A percentile compares a stretch with the other conserved stretches of the same genome.
Conservation (phyloP, 2,888 invertebrate species). For the Pycnomerus fuliginosus region DNA sequence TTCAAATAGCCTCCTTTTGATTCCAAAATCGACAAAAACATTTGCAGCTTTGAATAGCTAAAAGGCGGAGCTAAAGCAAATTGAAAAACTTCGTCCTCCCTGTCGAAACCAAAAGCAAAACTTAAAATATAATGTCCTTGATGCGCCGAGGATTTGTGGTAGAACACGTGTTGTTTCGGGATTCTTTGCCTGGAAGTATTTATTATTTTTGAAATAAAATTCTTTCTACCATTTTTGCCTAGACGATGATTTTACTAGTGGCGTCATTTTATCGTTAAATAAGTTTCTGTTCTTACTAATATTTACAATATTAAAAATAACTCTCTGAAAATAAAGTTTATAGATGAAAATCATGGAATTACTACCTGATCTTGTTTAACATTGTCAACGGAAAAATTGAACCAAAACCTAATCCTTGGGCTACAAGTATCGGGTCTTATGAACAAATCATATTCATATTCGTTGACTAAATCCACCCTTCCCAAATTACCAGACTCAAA, state of each 20-base stretch:
- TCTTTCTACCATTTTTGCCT: conserved; percentile 84
- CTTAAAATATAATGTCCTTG: conserved; percentile 90
- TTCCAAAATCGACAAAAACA: conserved; percentile 76
- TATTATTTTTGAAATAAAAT: conserved; percentile 2
- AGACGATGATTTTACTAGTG: conserved; percentile 88
- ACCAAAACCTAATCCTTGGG: conserved; percentile 92
- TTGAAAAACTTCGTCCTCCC: conserved; percentile 92
- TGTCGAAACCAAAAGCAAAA: conserved; percentile 92
- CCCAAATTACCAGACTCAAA: conserved; percentile 97
- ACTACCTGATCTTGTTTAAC: conserved; percentile 84
- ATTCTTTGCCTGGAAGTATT: conserved; percentile 66
- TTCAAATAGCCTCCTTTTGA: conserved; percentile 57
- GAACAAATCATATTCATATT: conserved; percentile 94
- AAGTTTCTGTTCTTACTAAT: conserved; percentile 89
- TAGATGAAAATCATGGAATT: too few species aligned
- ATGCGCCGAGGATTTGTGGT: conserved; percentile 87
- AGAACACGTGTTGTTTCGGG: conserved; percentile 82
- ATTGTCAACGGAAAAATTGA: conserved; percentile 97
- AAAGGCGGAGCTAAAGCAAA: conserved; percentile 94
- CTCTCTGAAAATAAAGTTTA: conserved; percentile 61
- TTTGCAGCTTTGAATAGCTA: conserved; percentile 88
- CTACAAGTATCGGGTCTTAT: conserved; percentile 96
- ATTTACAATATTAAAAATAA: conserved; percentile 96
- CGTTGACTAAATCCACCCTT: conserved; percentile 89
- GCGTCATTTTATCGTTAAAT: conserved; percentile 88